Base-by-base conservation (phyloP, 1,140 invertebrate species). In the Drosophila equinoxialis region DNA sequence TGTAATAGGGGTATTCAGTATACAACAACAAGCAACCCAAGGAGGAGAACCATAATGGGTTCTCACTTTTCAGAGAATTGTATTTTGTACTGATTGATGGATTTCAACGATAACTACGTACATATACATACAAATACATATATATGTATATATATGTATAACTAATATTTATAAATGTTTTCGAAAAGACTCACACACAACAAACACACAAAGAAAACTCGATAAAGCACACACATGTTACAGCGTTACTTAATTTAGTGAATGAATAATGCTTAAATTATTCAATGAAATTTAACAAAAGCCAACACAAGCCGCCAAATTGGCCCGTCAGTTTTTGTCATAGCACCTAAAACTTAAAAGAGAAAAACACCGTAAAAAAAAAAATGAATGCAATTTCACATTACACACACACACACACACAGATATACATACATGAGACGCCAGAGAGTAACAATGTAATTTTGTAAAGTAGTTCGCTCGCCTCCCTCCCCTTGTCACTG, bases 401-500 rank as follows among this genome's bases (percentile, higher is more conserved):
- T 7, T 11, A 5, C 10, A 51, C 6, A 13, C 45, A 48, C 17
- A 3, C 17, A 48, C 14, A 48, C 45, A 51, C 8, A 6, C 45
- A 51, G 1, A 13, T 17, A 45, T 17, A 17, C 42, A 45, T 45
- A 45, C 42, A 45, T 48, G 14, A n/a, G 45, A 51, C 26, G 71
- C 68, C 69, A 74, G 65, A 71, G 51, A 74, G 69, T 51, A 78
- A 69, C 68, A 82, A 74, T 79, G 72, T 87, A 87, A 79, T 79
- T 82, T 86, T 86, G 82, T 87, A 86, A 74, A 87, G 82, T 86
- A 86, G 83, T 79, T 86, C 70, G 83, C 76, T 75, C 79, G 72
- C 23, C 23, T 67, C 14, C 7, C 72, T 64, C 6, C n/a, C 14
- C 42, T 17, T 45, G 6, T 45, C 42, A 6, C 42, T 6, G 14